phyloP scores from a whole-genome alignment of 2,888 invertebrate genomes.

The Phalera bucephala region DNA sequence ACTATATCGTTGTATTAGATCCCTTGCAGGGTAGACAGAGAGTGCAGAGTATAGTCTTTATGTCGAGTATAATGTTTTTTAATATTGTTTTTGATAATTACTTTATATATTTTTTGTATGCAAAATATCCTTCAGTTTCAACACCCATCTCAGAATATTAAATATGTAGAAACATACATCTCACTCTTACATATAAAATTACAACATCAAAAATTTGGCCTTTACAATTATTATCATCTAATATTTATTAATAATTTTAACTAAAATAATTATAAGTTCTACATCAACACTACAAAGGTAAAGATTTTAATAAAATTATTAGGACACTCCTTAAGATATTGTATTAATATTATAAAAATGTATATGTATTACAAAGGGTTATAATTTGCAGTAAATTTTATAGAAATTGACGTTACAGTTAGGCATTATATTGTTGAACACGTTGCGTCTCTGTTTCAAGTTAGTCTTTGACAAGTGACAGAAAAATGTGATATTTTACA shows the following conservation, averaged over 20 bases:
- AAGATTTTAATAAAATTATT: slow-evolving; percentile 22
- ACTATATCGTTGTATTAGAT: not conserved
- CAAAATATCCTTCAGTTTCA: slow-evolving; percentile 8
- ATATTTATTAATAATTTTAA: slow-evolving; percentile 12
- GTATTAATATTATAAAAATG: slow-evolving; percentile 17
- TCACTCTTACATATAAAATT: slow-evolving; percentile 13
- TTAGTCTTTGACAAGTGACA: too few species aligned
- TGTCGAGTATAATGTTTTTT: too few species aligned
- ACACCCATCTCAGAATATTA: slow-evolving; percentile 10
- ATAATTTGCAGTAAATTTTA: slow-evolving; percentile 10
- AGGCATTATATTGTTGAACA: slow-evolving; percentile 18
- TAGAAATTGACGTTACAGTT: slow-evolving; percentile 27
- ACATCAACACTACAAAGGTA: slow-evolving; percentile 20
- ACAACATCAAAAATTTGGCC: slow-evolving; percentile 21
- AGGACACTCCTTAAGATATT: slow-evolving; percentile 15
- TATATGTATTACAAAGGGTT: slow-evolving; percentile 18
- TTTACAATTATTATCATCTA: slow-evolving; percentile 28
- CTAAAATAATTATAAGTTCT: slow-evolving; percentile 15
- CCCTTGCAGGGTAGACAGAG: too few species aligned
- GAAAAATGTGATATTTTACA: not conserved
- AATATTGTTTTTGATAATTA: too few species aligned
- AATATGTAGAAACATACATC: slow-evolving; percentile 7
- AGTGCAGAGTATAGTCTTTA: too few species aligned
- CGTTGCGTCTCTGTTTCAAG: slow-evolving; percentile 1
- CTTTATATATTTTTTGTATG: too few species aligned